Evolutionary conservation across 2,888 invertebrate genomes (phyloP), one percentile per base, ranked within the genome.

Genomic region (Dicranocentrus wangi): DNA sequence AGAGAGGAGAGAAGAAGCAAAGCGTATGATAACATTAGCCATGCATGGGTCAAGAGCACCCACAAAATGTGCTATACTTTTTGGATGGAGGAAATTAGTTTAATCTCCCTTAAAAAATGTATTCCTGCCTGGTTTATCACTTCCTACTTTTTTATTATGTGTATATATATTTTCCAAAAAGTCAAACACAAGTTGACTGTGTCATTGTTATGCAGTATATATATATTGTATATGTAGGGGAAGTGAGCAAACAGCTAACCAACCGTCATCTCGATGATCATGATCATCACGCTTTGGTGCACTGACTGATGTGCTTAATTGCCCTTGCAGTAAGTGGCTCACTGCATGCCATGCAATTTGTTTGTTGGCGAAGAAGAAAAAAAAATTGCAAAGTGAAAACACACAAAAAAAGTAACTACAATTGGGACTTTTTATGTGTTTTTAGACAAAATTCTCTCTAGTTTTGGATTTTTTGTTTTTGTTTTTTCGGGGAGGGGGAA

Each of bases 281-380:
- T 71, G 71, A 71, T 79, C 78, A 71, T 43, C 78, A 79, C 78
- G 71, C 39, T 71, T 71, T 79, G 78, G 43, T 71, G 71, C 65
- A 79, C 78, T 79, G 78, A 79, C 78, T 79, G 78, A 79, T 79
- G 78, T 79, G 78, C 78, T 79, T 79, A 79, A 79, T 79, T 79
- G 71, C 78, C 78, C 78, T 71, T 79, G 43, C 47, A 51, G 32
- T 73, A 61, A 47, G 23, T 55, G 27, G 42, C 25, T 23, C 28
- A 60, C 51, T 19, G 19, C 51, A n/a, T n/a, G n/a, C n/a, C n/a
- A n/a, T n/a, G n/a, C n/a, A n/a, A n/a, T n/a, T n/a, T n/a, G n/a
- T n/a, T n/a, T n/a, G n/a, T n/a, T n/a, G n/a, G n/a, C n/a, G n/a
- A n/a, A n/a, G n/a, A n/a, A n/a, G n/a, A n/a, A n/a, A n/a, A n/a